Evolutionary conservation across 2,797 vertebrate genomes (phyloP).

Genomic region (Lacerta bilineata): DNA sequence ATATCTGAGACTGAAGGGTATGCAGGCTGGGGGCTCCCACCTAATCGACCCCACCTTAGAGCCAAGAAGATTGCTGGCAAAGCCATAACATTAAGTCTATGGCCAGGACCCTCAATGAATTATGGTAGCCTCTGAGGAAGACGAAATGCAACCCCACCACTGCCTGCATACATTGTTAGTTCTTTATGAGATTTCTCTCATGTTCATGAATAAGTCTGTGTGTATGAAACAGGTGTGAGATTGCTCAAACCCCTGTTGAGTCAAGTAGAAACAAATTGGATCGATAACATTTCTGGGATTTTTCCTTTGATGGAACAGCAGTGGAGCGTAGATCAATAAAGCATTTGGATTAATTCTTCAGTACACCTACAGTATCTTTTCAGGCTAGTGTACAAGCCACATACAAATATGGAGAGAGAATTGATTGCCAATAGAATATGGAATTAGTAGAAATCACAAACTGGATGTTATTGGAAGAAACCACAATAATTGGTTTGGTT

Average conservation of each 20-base stretch:
- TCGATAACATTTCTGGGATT: constrained; percentile 16
- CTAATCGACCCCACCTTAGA: neutral
- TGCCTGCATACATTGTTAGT: neutral
- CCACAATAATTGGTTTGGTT: neutral
- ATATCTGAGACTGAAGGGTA: no score
- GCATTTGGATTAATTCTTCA: neutral
- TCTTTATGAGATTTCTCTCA: neutral
- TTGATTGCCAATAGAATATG: neutral
- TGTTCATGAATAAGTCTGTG: neutral
- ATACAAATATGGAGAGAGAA: neutral
- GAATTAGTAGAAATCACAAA: neutral
- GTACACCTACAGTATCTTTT: neutral
- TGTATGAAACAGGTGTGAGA: neutral
- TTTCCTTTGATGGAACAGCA: neutral
- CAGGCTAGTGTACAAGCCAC: neutral
- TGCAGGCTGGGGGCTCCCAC: no score
- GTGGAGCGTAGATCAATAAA: constrained; percentile 2
- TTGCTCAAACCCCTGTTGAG: neutral
- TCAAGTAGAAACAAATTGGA: constrained; percentile 14
- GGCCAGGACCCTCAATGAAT: neutral
- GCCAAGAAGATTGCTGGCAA: neutral
- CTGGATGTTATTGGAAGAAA: neutral
- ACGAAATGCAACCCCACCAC: neutral
- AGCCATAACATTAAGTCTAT: neutral
- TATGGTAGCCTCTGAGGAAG: neutral